Base-by-base conservation (phyloP, 2,797 vertebrate genomes). In the Pipistrellus nathusii region DNA sequence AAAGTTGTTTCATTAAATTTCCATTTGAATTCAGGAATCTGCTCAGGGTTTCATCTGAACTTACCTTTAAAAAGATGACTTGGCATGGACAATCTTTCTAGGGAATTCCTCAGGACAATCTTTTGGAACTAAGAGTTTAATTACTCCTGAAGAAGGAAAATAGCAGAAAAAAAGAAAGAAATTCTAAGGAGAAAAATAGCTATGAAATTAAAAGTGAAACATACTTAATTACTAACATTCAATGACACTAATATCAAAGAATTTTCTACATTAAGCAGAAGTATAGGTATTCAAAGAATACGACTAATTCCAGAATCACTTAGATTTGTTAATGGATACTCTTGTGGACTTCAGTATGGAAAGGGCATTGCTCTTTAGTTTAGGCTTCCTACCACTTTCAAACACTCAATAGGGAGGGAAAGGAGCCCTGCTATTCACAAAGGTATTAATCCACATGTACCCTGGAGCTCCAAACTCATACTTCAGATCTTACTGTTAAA, bases 1-100 rank as follows among this genome's bases (percentile, higher is more conserved):
- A 76, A 75, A 11, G 38, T 68, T 71, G 48, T 38, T 87, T 93
- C 82, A 78, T 81, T 73, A 77, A 84, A 91, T 77, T 30, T 81
- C 48, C 2, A 41, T 27, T 72, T 92, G 51, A 17, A 93, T 64
- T 91, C 6, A 87, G 46, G 20, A 51, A 88, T 88, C 57, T 59
- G 20, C 35, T 86, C 44, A 76, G 30, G 32, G 18, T 89, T 30
- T 95, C 59, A 91, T 73, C 30, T 94, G 32, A 73, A 55, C n/a
- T 68, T 25, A 73, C 8, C 25, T 68, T 89, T 51, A 72, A 48
- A 14, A 83, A 81, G 46, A 90, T 88, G 87, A 93, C 38, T 38
- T 4, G 55, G 41, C 17, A 18, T 41, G 23, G 44, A 55, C 11
- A 62, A 23, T 64, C 44, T 38, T 44, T 14, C 8, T 1, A 25